Percentiles rank a stretch among this genome's conserved stretches.
phyloP scores from a whole-genome alignment of 2,113 vertebrate species.

The Crotalus horridus region DNA sequence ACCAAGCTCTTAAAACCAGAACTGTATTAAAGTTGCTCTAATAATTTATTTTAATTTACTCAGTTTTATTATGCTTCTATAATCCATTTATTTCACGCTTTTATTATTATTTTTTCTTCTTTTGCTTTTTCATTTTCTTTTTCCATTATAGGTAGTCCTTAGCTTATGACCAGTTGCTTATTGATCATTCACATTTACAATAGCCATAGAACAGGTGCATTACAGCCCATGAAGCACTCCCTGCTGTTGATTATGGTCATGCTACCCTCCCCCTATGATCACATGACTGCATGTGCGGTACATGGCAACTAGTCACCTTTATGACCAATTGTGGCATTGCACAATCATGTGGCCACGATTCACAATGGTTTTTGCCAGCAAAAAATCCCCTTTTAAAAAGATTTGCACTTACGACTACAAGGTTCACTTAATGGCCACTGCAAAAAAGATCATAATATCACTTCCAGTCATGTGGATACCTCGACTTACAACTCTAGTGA shows the following conservation, averaged over 20 bases:
- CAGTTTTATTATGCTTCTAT: neutral
- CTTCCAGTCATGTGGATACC: neutral
- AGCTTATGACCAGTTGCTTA: neutral
- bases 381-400: neutral
- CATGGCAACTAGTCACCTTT: neutral
- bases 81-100: neutral
- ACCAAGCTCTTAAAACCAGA: neutral
- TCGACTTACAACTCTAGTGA: neutral
- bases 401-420: neutral
- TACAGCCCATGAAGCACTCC: neutral
- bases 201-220: neutral
- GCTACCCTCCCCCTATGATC: neutral
- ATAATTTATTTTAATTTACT: neutral
- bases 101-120: neutral
- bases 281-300: neutral
- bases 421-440: neutral
- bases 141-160: neutral
- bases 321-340: neutral
- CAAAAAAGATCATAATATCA: neutral
- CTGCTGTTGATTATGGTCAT: neutral
- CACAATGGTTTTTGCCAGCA: neutral
- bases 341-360: neutral
- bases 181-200: neutral
- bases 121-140: neutral
- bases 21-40: neutral